Percentiles rank a stretch among this genome's conserved stretches.
Conservation (phyloP, 1,140 invertebrate species). For the Galleria mellonella region DNA sequence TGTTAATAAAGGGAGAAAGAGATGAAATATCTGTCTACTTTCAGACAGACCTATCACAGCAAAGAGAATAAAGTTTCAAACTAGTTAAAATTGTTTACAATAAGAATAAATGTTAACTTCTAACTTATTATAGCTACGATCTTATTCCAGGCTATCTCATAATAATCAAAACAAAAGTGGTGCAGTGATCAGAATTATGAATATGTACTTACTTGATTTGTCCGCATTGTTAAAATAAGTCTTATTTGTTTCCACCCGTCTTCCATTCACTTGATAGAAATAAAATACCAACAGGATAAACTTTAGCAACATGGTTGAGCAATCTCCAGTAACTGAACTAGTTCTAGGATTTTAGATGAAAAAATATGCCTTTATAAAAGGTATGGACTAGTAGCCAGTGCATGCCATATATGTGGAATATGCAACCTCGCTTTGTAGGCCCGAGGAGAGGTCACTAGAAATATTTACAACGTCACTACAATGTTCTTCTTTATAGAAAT, state of each 20-base stretch:
- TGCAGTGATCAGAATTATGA: not conserved
- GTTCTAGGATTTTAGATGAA: slow-evolving; percentile 32
- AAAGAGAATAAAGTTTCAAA: too few species aligned
- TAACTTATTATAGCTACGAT: too few species aligned
- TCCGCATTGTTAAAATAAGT: not conserved
- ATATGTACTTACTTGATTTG: slow-evolving; percentile 1
- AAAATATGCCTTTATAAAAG: slow-evolving; percentile 52
- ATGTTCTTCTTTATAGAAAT: too few species aligned
- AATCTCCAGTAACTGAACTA: slow-evolving; percentile 19
- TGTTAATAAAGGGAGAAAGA: too few species aligned
- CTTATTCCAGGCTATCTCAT: too few species aligned
- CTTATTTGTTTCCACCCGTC: slow-evolving; percentile 1
- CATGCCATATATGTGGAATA: slow-evolving; percentile 41
- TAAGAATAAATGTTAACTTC: too few species aligned
- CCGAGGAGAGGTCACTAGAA: slow-evolving; percentile 18
- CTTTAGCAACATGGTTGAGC: slow-evolving; percentile 23
- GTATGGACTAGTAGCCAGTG: slow-evolving; percentile 25
- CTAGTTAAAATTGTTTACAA: too few species aligned
- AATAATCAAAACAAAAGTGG: too few species aligned
- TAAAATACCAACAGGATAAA: slow-evolving; percentile 3
- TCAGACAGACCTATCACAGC: too few species aligned
- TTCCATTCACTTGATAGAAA: slow-evolving; percentile 6
- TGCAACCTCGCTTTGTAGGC: slow-evolving; percentile 37
- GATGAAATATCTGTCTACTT: too few species aligned
- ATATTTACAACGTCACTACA: too few species aligned